Evolutionary conservation across 2,113 vertebrate species (phyloP).

Genomic region (Delphinapterus leucas): DNA sequence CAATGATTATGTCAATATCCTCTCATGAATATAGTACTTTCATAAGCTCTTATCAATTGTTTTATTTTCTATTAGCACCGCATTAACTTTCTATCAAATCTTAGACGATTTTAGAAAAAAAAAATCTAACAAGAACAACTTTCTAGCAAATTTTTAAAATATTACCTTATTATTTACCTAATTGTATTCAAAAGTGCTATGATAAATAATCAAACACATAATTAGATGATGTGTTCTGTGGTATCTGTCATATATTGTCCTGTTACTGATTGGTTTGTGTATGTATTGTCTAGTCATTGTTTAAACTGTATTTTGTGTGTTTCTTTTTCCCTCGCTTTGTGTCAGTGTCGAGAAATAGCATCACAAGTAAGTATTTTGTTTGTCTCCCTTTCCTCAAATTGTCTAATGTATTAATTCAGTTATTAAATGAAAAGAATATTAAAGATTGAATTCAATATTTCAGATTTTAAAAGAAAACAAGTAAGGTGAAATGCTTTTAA

Average conservation of each 20-base stretch:
- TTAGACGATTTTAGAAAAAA: neutral
- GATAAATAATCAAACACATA: neutral
- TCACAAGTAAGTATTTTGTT: conserved; percentile 84
- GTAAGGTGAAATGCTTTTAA: neutral
- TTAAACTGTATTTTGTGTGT: conserved; percentile 80
- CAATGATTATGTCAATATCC: neutral
- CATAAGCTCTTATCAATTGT: neutral
- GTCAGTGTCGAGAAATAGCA: conserved; percentile 84
- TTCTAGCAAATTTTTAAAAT: neutral
- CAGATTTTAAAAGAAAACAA: neutral
- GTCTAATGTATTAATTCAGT: neutral
- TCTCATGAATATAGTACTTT: neutral
- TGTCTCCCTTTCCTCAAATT: conserved; percentile 58
- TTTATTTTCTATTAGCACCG: neutral
- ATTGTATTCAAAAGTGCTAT: neutral
- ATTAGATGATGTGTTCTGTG: rapidly evolving
- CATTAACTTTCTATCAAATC: neutral
- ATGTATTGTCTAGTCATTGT: conserved; percentile 62
- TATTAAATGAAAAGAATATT: neutral
- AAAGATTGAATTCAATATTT: neutral
- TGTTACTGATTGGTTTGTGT: conserved; percentile 32
- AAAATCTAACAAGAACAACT: neutral
- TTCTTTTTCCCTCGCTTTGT: conserved; percentile 62
- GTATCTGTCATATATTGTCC: conserved; percentile 23
- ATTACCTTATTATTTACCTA: neutral